These are phyloP conservation scores for Brevimyrus niger DNA, from an alignment of 2,113 vertebrate species.

Conservation along the genomic window DNA sequence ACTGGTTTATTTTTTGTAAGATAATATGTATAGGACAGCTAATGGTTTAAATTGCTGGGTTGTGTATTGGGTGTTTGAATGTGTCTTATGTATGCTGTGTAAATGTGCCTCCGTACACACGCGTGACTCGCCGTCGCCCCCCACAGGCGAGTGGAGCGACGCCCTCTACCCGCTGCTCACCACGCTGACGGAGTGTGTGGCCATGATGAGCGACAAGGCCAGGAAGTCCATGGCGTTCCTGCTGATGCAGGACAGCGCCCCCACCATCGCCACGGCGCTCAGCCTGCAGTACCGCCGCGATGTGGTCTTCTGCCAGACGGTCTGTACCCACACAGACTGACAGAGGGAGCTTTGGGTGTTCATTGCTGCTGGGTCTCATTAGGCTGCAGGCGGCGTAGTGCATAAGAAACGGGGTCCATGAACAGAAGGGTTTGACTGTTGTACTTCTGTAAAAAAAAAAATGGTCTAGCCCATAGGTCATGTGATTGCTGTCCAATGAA, in stretches of 20 bases:
- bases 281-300: constrained; percentile 92
- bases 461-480: neutral
- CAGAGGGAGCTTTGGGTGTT: neutral
- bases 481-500: neutral
- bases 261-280: constrained; percentile 85
- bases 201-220: constrained; percentile 97
- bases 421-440: neutral
- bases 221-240: constrained; percentile 97
- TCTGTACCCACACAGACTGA: constrained; percentile 48
- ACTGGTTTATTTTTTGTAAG: neutral
- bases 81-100: neutral
- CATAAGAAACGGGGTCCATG: neutral
- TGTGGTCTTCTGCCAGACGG: constrained; percentile 97
- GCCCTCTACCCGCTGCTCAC: constrained; percentile 88
- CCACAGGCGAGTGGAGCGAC: constrained; percentile 89
- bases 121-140: neutral
- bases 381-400: neutral
- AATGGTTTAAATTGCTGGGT: neutral
- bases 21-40: neutral
- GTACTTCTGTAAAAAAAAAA: neutral
- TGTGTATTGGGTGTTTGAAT: neutral
- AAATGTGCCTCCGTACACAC: neutral
- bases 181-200: constrained; percentile 84
- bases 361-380: neutral
- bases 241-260: constrained; percentile 93